These are phyloP conservation scores for Ailuropoda melanoleuca DNA, from an alignment of 2,113 vertebrate genomes.

Conservation along the genomic window DNA sequence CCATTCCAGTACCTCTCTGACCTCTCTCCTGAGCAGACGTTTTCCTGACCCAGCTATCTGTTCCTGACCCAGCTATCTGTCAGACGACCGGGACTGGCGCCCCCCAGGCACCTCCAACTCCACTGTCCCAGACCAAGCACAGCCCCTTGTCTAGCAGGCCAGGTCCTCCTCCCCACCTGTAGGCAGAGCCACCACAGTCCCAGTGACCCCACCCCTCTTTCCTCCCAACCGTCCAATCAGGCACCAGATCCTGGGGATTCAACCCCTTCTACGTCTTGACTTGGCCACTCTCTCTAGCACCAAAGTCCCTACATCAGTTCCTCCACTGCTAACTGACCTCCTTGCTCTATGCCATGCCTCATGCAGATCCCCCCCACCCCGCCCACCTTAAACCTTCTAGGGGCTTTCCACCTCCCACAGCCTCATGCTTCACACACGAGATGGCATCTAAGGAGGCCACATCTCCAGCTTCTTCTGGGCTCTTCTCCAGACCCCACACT, in stretches of 20 bases:
- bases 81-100: fast-evolving
- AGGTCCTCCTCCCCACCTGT: background rate
- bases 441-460: background rate
- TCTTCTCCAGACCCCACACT: background rate
- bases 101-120: background rate
- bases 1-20: background rate
- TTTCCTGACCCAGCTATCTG: background rate
- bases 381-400: background rate
- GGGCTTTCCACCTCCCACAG: background rate
- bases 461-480: background rate
- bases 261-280: background rate
- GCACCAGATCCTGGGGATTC: background rate
- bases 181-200: background rate
- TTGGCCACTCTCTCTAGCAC: background rate
- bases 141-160: background rate
- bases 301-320: background rate
- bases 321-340: background rate
- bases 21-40: background rate
- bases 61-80: background rate
- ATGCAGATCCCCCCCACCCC: too few species aligned
- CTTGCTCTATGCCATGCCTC: background rate
- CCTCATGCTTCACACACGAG: background rate
- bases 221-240: background rate
- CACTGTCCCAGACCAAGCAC: background rate
- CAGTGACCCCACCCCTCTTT: background rate